Evolutionary conservation across 2,797 vertebrate genomes (phyloP), one percentile per base, ranked within the genome.

Genomic region (Danio kyathit): DNA sequence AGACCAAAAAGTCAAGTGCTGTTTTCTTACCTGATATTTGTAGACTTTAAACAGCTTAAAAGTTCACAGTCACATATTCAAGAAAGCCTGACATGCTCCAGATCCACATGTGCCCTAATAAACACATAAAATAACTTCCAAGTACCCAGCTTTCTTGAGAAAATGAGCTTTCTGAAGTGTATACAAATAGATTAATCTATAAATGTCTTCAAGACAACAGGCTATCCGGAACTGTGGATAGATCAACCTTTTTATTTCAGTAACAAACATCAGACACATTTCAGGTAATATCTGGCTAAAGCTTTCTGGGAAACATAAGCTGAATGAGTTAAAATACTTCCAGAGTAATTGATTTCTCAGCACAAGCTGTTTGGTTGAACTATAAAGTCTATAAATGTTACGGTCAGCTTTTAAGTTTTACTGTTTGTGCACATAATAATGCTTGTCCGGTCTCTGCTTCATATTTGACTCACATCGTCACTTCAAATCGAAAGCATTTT

Each of bases 401-500:
- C 29, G 6, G 17, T 69, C 11, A 19, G 59, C 16, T n/a, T 67
- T 41, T 51, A 9, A 7, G 40, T 44, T 72, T 59, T n/a, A 17
- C 56, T 43, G n/a, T 40, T 84, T 16, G 7, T 57, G 43, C 51
- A 44, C 52, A 43, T 77, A 71, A n/a, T 14, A 72, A 56, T 38
- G 10, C 46, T 51, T 7, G 19, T 48, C 59, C 54, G 7, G 74
- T 21, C 59, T 71, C 44, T 72, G 29, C n/a, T 38, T 76, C 46
- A 6, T 72, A 64, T 80, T 57, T 61, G 14, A 80, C 73, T 73
- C 73, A 80, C 48, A 65, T 83, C 69, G 69, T 78, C 77, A 52
- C 67, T 85, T 80, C 61, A 80, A 75, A 71, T 70, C 41, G 11
- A 77, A 77, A 11, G 66, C 54, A 76, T 80, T 81, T 76, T 44